Base-by-base conservation (phyloP, 2,888 invertebrate species). In the Cantharis rustica region DNA sequence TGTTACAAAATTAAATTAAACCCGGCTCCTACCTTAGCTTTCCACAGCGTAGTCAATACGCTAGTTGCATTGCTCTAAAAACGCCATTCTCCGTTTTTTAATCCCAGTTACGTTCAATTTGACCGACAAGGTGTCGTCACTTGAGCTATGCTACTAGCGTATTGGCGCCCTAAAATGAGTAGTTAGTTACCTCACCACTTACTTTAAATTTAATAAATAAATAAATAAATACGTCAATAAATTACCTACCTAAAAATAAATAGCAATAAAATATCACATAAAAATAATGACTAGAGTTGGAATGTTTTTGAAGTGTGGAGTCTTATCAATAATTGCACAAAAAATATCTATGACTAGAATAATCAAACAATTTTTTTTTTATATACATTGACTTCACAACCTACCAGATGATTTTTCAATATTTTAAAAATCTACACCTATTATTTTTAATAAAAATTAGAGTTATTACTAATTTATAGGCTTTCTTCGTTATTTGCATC, bases 341-440 rank as follows among this genome's bases (percentile, higher is more conserved):
- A 66, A 66, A 66, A 63, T 63, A 63, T 17, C 16, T 17, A 17
- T 17, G 17, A 17, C 17, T 63, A 17, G 17, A 63, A 63, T 17
- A 63, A 63, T 17, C 16, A 63, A 66, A 16, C 23, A 16, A 66
- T 17, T 20, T n/a, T 47, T 13, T 47, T 47, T 47, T 47, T 47
- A 47, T 66, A 20, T 66, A 66, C 64, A 66, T 15, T 23, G 20
- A 66, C 64, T 73, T 73, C 73, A 68, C 73, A 73, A 73, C 73
- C 73, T 68, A 73, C 68, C 47, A 73, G 69, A 73, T 68, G 72
- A 72, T 20, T 15, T 16, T 71, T 71, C 64, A 66, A 66, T 20
- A 66, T 11, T 66, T 66, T n/a, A 66, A 66, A 20, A 47, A 47
- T 47, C 47, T 47, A 66, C 16, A 66, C 16, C 64, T 66, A 66